Evolutionary conservation across 2,797 vertebrate genomes (phyloP), one percentile per base, ranked within the genome.

Genomic region (Sciurus carolinensis): DNA sequence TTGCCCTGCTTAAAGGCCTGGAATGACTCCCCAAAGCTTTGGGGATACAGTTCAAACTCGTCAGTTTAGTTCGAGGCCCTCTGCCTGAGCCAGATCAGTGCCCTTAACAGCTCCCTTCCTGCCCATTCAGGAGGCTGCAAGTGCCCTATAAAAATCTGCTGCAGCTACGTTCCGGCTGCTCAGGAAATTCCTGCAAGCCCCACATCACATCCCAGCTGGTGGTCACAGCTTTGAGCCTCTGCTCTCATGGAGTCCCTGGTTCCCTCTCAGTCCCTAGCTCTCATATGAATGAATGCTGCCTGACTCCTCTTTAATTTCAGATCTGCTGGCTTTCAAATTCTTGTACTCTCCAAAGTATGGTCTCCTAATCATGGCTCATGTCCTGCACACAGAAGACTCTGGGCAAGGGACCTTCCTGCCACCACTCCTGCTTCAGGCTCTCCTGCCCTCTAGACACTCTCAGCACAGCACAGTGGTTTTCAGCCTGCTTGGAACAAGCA

Each of bases 111-210:
- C 87, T 97, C 94, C 95, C 96, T 97, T 57, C 84, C 50, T 52
- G 1, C 81, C 90, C 94, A 90, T 97, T 93, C 75, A 75, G 77
- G 84, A 94, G 67, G 44, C 93, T 96, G 44, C 87, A 84, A 93
- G 93, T 94, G 91, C 73, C 96, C 90, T 83, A 86, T 95, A 92
- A 97, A 97, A 91, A 66, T 87, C 97, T 92, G 97, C 93, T 80
- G 81, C 85, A 69, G 90, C 66, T 86, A 30, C n/a, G 26, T 86
- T 90, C 87, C 2, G 42, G 89, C 97, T 94, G 92, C 87, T 91
- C 75, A 44, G 91, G 80, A 97, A 97, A 93, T 87, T 76, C 87
- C 90, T 97, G 71, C 90, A 83, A 94, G 57, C 71, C 39, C 66
- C 77, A 54, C 64, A 80, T 79, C 93, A 54, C 36, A 76, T 72